Evolutionary conservation across 2,113 vertebrate species (phyloP).

Genomic region (Mastomys coucha): DNA sequence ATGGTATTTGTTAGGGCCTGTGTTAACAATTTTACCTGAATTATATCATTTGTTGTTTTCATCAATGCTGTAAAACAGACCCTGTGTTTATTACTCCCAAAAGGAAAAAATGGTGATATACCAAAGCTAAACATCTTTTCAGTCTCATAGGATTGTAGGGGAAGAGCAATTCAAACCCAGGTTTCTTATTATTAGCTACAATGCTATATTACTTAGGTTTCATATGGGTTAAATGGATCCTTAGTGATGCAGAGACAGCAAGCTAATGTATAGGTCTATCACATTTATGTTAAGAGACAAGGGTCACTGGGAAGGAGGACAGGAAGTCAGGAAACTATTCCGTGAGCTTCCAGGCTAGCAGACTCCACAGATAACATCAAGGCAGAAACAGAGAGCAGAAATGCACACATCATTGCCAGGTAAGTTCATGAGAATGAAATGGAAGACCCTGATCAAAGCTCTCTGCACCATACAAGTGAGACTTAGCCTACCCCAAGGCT

Average conservation of each 20-base stretch:
- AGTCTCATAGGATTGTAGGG: neutral
- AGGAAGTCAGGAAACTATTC: neutral
- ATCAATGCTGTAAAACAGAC: neutral
- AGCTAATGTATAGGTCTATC: neutral
- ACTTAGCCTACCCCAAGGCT: neutral
- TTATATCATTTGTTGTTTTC: neutral
- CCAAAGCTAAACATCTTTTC: neutral
- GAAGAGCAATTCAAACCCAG: neutral
- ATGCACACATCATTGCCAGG: neutral
- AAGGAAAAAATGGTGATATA: neutral
- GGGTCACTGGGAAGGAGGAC: neutral
- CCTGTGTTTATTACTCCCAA: neutral
- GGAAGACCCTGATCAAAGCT: neutral
- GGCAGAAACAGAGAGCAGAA: neutral
- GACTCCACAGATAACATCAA: neutral
- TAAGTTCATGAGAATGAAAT: neutral
- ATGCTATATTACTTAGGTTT: neutral
- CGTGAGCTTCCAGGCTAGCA: neutral
- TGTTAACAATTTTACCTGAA: slow-evolving; percentile 30
- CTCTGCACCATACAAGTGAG: neutral
- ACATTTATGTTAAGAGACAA: neutral
- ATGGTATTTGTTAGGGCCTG: neutral
- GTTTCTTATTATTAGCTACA: neutral
- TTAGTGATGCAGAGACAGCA: neutral
- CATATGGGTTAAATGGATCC: neutral